Conservation (phyloP, 2,113 vertebrate genomes). For the Sorex araneus region DNA sequence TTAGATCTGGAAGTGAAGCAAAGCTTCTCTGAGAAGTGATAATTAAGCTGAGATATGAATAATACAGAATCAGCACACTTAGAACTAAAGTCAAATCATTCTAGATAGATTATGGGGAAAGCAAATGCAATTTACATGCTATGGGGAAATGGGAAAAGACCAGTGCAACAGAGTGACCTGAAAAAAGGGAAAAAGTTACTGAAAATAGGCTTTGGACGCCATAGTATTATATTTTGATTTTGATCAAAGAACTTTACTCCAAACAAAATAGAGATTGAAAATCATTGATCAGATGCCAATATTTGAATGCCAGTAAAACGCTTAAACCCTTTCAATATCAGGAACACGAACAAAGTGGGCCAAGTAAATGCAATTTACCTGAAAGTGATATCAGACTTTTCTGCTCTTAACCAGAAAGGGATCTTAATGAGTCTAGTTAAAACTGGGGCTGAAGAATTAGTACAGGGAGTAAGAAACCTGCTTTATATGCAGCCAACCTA, state of each 20-base stretch:
- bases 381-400: neutral
- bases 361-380: neutral
- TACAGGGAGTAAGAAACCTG: neutral
- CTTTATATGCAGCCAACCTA: too few relatives aligned
- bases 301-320: slow-evolving; percentile 23
- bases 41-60: slow-evolving; percentile 31
- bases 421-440: slow-evolving; percentile 30
- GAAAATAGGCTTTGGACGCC: slow-evolving; percentile 41
- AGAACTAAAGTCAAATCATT: slow-evolving; percentile 39
- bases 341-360: neutral
- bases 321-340: slow-evolving; percentile 30
- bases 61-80: neutral
- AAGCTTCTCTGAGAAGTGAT: slow-evolving; percentile 25
- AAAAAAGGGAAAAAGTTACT: slow-evolving; percentile 36
- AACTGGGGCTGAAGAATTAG: too few relatives aligned
- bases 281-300: slow-evolving; percentile 16
- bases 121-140: neutral
- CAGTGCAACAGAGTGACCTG: neutral
- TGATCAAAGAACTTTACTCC: slow-evolving; percentile 56
- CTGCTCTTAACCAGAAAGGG: neutral
- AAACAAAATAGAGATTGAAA: slow-evolving; percentile 53
- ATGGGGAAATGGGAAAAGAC: too few relatives aligned
- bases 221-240: slow-evolving; percentile 34
- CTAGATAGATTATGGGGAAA: slow-evolving; percentile 1
- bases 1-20: neutral